Base-by-base conservation (phyloP, 2,797 vertebrate species). In the Astyanax mexicanus region DNA sequence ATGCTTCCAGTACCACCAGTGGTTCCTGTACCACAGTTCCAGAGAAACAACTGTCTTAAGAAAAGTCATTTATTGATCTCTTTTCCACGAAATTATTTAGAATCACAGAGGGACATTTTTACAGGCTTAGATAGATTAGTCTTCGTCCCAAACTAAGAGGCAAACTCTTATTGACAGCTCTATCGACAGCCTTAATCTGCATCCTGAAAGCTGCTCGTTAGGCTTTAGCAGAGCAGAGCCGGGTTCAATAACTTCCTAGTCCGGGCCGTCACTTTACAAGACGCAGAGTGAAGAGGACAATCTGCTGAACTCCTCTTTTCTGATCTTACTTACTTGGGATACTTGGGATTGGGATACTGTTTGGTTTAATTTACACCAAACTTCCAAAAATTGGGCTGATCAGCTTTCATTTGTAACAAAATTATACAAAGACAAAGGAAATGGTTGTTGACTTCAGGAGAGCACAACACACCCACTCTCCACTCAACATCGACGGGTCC, bases 131-230 rank as follows among this genome's bases (percentile, higher is more conserved):
- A 13, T 62, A 62, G 37, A 42, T 42, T 42, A 62, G 25, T 37
- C 38, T 62, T 62, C 29, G 12, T 62, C 37, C 21, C 5, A 4
- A 8, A 62, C 37, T 42, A 25, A 61, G 37, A 40, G 58, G 32
- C 19, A n/a, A 37, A 61, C 61, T 17, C 35, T 40, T 42, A 62
- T 62, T 62, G 60, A 60, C 57, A 35, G 57, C 21, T 23, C 4
- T 7, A 62, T 62, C 62, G 60, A 42, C 60, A 40, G 35, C 0
- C 23, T 42, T 42, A 62, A 62, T 15, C 29, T 60, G 57, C 35
- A 17, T 35, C 35, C 29, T 9, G 32, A 60, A 60, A 60, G 57
- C 57, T 10, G 32, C 32, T 37, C 57, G 60, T 60, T 60, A 37
- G 32, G 29, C 57, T 17, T 37, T 60, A 37, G 29, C 17, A 17